A percentile compares a stretch with the other conserved stretches of the same genome.
Evolutionary conservation across 2,113 vertebrate genomes (phyloP).

Genomic region (Mormyrus lacerda): DNA sequence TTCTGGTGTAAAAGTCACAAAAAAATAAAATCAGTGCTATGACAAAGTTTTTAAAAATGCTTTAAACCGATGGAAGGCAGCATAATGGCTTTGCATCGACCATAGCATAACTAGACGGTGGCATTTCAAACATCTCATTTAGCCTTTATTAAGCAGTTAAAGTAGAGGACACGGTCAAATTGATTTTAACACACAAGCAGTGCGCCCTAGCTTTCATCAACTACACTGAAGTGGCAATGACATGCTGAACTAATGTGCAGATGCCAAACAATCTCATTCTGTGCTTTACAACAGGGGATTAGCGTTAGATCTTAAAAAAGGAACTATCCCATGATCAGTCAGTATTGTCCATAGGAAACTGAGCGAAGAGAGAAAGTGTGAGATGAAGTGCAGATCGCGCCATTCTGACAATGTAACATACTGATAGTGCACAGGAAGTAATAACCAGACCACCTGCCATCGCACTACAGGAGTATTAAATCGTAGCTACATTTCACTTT

Average conservation of each 20-base stretch:
- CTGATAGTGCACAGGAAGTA: not conserved
- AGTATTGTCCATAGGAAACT: not conserved
- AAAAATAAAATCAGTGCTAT: not conserved
- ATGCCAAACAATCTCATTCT: not conserved
- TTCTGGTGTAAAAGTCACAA: not conserved
- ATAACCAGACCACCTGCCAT: not conserved
- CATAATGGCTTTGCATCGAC: not conserved
- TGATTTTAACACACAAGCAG: not conserved
- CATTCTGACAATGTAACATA: not conserved
- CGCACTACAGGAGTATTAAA: not conserved
- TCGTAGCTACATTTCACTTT: not conserved
- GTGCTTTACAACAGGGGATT: not conserved
- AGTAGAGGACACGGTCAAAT: not conserved
- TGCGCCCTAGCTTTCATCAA: not conserved
- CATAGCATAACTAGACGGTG: not conserved
- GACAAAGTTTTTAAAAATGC: not conserved
- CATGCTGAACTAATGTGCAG: not conserved
- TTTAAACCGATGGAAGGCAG: not conserved
- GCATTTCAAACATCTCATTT: not conserved
- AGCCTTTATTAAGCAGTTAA: not conserved
- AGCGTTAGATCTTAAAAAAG: not conserved
- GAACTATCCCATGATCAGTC: not conserved
- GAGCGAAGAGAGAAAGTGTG: not conserved
- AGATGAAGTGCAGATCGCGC: not conserved
- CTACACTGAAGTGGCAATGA: not conserved